Evolutionary conservation across 2,113 vertebrate species (phyloP).

Genomic region (Salvator merianae): DNA sequence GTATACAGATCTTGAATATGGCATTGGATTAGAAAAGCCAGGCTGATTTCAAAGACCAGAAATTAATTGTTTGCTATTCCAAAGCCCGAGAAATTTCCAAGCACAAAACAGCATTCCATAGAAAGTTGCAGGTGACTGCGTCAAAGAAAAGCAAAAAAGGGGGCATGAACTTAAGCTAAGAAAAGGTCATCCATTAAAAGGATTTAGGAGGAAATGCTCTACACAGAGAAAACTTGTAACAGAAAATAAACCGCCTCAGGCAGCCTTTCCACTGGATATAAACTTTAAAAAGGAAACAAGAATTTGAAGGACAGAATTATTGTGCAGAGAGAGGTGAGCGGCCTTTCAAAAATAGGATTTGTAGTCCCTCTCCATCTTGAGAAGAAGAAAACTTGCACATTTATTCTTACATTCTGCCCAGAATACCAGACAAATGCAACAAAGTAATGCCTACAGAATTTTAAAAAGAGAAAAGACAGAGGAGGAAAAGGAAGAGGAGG

Average conservation of each 20-base stretch:
- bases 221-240: slow-evolving; percentile 34
- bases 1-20: not conserved
- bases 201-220: slow-evolving; percentile 49
- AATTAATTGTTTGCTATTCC: slow-evolving; percentile 20
- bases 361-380: slow-evolving; percentile 5
- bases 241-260: slow-evolving; percentile 58
- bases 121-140: slow-evolving; percentile 13
- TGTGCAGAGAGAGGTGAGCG: slow-evolving; percentile 51
- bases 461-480: no score
- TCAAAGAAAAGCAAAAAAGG: slow-evolving; percentile 45
- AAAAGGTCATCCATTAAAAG: slow-evolving; percentile 57
- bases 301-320: slow-evolving; percentile 59
- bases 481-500: no score
- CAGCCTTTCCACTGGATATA: slow-evolving; percentile 51
- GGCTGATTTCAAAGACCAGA: not conserved
- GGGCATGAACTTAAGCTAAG: slow-evolving; percentile 49
- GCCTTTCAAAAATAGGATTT: slow-evolving; percentile 61
- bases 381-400: slow-evolving; percentile 1
- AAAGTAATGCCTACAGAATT: slow-evolving; percentile 37
- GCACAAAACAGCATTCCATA: not conserved
- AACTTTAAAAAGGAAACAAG: slow-evolving; percentile 61
- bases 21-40: not conserved
- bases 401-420: slow-evolving; percentile 39
- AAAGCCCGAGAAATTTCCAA: not conserved
- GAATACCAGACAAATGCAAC: not conserved